Percentiles rank a stretch among this genome's conserved stretches.
Conservation (phyloP, 2,888 invertebrate genomes). For the Polydrusus pterygomalis region DNA sequence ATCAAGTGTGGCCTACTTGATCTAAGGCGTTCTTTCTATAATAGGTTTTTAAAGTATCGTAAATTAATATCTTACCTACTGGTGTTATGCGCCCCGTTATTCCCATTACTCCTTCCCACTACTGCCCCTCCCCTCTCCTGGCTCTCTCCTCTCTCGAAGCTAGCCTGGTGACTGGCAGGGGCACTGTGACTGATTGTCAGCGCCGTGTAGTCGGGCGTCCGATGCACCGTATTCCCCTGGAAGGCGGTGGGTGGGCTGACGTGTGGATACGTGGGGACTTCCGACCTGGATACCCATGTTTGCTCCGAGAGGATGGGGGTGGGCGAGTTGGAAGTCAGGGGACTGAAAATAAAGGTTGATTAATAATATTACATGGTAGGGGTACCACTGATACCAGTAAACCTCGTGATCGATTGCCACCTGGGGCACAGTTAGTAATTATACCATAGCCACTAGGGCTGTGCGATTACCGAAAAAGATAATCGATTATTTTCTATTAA, state of each 20-base stretch:
- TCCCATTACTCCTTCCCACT: slow-evolving; percentile 38
- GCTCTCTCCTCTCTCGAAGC: slow-evolving; percentile 71
- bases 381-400: too few relatives aligned
- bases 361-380: too few relatives aligned
- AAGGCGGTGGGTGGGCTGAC: slow-evolving; percentile 67
- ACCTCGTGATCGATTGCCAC: too few relatives aligned
- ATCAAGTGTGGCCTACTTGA: too few relatives aligned
- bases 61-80: slow-evolving; percentile 36
- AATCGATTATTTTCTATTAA: too few relatives aligned
- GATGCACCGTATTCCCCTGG: slow-evolving; percentile 40
- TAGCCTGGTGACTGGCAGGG: slow-evolving; percentile 71
- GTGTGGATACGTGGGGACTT: slow-evolving; percentile 60
- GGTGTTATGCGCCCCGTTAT: slow-evolving; percentile 42
- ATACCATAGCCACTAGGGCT: too few relatives aligned
- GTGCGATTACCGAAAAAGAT: too few relatives aligned
- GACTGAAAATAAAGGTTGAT: too few relatives aligned
- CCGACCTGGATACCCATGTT: slow-evolving; percentile 71
- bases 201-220: slow-evolving; percentile 67
- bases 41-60: too few relatives aligned
- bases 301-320: slow-evolving; percentile 72
- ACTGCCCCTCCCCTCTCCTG: slow-evolving; percentile 64
- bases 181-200: slow-evolving; percentile 71
- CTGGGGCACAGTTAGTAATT: too few relatives aligned
- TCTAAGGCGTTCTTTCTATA: too few relatives aligned
- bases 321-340: slow-evolving; percentile 74